Conservation (phyloP, 2,797 vertebrate species). For the Periparus ater region DNA sequence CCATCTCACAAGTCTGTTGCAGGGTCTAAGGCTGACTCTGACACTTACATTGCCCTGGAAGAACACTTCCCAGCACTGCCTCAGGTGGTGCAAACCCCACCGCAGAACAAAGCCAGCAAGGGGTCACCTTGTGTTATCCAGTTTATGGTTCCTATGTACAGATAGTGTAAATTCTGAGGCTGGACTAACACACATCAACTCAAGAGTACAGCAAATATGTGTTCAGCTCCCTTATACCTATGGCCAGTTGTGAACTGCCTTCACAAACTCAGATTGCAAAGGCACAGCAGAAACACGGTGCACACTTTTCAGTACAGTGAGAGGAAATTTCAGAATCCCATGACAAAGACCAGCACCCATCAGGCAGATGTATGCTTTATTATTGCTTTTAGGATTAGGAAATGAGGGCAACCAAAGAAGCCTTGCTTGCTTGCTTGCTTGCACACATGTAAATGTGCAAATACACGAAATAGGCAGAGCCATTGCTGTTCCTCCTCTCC, state of each 20-base stretch:
- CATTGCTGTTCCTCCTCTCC: not conserved
- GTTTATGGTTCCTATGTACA: not conserved
- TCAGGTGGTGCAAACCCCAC: not conserved
- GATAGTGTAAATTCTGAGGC: not conserved
- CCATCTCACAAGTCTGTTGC: not conserved
- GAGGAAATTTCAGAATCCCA: not conserved
- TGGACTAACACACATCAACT: not conserved
- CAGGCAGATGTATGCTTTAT: not conserved
- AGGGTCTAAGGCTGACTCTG: not conserved
- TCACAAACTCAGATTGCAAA: not conserved
- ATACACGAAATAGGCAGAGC: not conserved
- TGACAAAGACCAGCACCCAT: not conserved
- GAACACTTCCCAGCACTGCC: not conserved
- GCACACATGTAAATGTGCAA: not conserved
- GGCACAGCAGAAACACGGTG: not conserved
- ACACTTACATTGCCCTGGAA: not conserved
- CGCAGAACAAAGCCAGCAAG: not conserved
- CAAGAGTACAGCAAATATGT: rapidly evolving
- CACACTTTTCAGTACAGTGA: not conserved
- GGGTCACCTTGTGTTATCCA: not conserved
- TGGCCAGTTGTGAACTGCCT: not conserved
- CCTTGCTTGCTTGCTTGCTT: not conserved
- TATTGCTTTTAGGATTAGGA: not conserved
- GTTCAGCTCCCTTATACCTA: not conserved
- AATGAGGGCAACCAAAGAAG: not conserved